Evolutionary conservation across 2,113 vertebrate genomes (phyloP).

Genomic region (Anolis carolinensis): DNA sequence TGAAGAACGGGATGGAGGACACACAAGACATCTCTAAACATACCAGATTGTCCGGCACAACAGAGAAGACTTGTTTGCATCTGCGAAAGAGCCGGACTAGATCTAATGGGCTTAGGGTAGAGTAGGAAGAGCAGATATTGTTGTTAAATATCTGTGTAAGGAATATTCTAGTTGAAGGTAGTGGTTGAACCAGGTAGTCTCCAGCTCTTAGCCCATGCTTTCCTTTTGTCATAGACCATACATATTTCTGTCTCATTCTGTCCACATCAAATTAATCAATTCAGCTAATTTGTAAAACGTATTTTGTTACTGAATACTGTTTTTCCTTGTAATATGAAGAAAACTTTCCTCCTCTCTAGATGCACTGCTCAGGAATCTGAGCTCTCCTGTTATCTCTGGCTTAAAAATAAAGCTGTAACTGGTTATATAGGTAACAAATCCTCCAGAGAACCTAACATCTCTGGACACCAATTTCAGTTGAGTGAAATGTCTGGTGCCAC

Average conservation of each 20-base stretch:
- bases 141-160: not conserved
- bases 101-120: not conserved
- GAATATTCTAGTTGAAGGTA: not conserved
- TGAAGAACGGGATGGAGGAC: no score
- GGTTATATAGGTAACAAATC: conserved; percentile 20
- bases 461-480: conserved; percentile 25
- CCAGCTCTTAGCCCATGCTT: not conserved
- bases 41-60: not conserved
- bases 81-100: not conserved
- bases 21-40: no score
- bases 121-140: no score
- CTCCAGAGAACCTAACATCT: conserved; percentile 11
- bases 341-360: not conserved
- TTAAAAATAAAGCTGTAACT: conserved; percentile 31
- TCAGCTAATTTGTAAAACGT: not conserved
- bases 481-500: conserved; percentile 46
- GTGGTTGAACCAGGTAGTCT: not conserved
- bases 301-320: not conserved
- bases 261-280: not conserved
- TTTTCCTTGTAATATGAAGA: conserved; percentile 8
- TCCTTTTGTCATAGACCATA: not conserved
- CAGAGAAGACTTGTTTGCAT: not conserved
- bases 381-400: not conserved
- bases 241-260: not conserved
- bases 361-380: conserved; percentile 1